Percentiles rank a stretch among this genome's conserved stretches.
These are phyloP conservation scores for Microcebus jonahi DNA, from an alignment of 2,113 vertebrate genomes.

Conservation along the genomic window DNA sequence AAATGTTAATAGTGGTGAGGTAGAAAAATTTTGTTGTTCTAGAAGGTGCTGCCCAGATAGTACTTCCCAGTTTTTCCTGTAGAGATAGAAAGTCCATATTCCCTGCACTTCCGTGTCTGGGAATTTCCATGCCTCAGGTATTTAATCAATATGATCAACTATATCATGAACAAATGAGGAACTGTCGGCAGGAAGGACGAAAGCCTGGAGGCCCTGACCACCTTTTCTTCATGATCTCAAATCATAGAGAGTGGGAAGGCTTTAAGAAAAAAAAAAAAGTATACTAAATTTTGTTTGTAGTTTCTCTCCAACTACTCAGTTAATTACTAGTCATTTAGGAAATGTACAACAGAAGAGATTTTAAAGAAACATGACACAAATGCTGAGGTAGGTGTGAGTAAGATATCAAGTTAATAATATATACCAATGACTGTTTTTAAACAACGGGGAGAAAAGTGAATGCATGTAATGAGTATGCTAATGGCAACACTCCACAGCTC, in stretches of 20 bases:
- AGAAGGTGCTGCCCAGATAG: not conserved
- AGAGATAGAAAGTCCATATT: not conserved
- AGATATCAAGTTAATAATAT: not conserved
- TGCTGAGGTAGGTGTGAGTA: not conserved
- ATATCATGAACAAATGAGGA: not conserved
- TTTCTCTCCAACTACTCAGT: not conserved
- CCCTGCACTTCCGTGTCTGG: not conserved
- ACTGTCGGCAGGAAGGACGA: not conserved
- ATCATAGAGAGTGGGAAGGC: not conserved
- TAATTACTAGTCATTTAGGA: constrained; percentile 51
- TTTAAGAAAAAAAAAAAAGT: not conserved
- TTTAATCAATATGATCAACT: not conserved
- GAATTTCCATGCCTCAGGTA: not conserved
- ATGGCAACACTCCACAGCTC: not conserved
- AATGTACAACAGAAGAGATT: not conserved
- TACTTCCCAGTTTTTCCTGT: not conserved
- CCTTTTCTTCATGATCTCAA: constrained; percentile 28
- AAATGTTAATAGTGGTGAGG: not conserved
- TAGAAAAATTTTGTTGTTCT: not conserved
- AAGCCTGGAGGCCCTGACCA: not conserved
- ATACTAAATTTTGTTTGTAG: not conserved
- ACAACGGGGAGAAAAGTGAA: constrained; percentile 38
- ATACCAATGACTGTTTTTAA: not conserved
- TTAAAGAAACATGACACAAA: not conserved
- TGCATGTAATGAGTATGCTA: not conserved